phyloP scores from a whole-genome alignment of 2,113 vertebrate species.

The Pedetes capensis region DNA sequence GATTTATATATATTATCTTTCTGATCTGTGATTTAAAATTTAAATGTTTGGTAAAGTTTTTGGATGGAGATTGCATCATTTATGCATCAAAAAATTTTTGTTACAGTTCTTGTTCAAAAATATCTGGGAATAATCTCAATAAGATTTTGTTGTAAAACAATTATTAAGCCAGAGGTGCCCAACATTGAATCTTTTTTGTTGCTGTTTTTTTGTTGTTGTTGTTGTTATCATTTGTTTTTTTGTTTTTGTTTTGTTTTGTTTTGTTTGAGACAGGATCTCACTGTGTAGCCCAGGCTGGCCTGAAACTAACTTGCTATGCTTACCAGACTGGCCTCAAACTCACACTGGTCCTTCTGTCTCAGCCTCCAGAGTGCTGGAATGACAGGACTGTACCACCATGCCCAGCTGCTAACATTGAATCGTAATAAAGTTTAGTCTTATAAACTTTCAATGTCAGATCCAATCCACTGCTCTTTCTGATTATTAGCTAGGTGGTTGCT shows the following conservation, averaged over 20 bases:
- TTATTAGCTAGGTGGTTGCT: too few species aligned
- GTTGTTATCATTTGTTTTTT: too few species aligned
- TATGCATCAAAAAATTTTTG: neutral
- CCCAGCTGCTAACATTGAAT: conserved; percentile 2
- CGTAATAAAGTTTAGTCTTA: neutral
- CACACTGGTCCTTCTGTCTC: too few species aligned
- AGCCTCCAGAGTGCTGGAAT: too few species aligned
- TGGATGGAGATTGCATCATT: neutral
- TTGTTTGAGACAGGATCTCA: too few species aligned
- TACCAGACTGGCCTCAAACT: too few species aligned
- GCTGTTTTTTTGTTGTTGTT: too few species aligned
- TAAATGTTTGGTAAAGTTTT: neutral
- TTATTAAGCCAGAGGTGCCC: neutral
- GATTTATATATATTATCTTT: conserved; percentile 24
- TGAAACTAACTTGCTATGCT: too few species aligned
- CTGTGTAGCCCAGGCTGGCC: too few species aligned
- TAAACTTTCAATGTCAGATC: neutral
- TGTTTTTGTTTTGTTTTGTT: too few species aligned
- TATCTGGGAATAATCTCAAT: neutral
- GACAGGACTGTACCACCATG: too few species aligned
- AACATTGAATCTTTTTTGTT: too few species aligned
- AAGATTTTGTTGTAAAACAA: conserved; percentile 28
- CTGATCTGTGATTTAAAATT: neutral
- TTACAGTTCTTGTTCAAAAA: neutral
- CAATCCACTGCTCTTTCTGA: neutral